Evolutionary conservation across 2,113 vertebrate species (phyloP), one percentile per base, ranked within the genome.

Genomic region (Tyto alba): DNA sequence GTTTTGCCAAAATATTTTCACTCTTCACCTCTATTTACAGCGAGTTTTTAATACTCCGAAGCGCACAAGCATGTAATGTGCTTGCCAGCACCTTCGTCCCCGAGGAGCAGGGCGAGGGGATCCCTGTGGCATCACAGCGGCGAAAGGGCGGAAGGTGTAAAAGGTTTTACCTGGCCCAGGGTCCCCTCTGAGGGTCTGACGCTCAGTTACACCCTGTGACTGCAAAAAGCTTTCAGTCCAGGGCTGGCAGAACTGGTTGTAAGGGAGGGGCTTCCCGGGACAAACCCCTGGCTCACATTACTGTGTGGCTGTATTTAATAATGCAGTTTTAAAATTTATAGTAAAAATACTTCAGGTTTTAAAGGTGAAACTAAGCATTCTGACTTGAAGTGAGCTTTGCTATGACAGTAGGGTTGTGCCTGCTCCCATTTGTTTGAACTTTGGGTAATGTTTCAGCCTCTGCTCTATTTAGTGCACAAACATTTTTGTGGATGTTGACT

Each of bases 361-460:
- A 41, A 67, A 93, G 53, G 63, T 30, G 29, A 50, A 53, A 7
- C 17, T 16, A 6, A 53, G 45, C 29, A 5, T 3, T 47, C 6
- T 34, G 30, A 3, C 56, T 43, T 40, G 56, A 45, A 17, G 0
- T 12, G 43, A 77, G 47, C 38, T 84, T 30, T 80, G 66, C 48
- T 45, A 0, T 38, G 34, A 3, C 23, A 10, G 1, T 11, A 32
- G 8, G 32, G 6, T 60, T 5, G 1, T 10, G 6, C 26, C 36
- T 34, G 7, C 45, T 85, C 23, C 47, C 36, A 1, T 10, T 74
- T 7, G 1, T 14, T 16, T 72, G 68, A 47, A 8, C 25, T 52
- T 30, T 13, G 16, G 52, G 17, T 47, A 47, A 26, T 47, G 36
- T 75, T 89, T 62, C 48, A 16, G 2, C 25, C 56, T n/a, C 5